Conservation (phyloP, 2,888 invertebrate species). For the Dolichopus griseipennis region DNA sequence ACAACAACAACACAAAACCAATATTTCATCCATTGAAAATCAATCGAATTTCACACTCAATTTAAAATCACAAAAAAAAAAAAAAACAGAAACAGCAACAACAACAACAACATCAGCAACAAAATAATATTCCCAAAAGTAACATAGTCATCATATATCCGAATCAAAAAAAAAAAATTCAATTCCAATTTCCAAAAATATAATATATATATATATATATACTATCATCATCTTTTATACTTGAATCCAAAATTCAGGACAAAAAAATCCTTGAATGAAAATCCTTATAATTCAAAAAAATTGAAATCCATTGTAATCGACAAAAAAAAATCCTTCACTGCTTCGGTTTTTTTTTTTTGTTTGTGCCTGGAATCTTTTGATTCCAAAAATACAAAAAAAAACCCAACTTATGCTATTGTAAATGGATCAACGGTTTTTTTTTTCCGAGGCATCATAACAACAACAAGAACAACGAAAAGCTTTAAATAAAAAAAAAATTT, state of each 20-base stretch:
- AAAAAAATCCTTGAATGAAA: not conserved
- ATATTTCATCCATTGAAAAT: not conserved
- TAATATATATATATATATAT: too few species aligned
- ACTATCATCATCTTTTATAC: not conserved
- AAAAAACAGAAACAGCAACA: too few species aligned
- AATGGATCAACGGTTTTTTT: too few species aligned
- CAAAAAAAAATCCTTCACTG: not conserved
- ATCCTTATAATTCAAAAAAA: not conserved
- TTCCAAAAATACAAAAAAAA: not conserved
- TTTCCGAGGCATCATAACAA: too few species aligned
- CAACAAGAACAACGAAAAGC: too few species aligned
- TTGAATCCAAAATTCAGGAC: too few species aligned
- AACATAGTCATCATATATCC: not conserved
- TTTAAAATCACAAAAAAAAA: not conserved
- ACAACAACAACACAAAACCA: not conserved
- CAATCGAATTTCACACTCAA: slow-evolving; percentile 3
- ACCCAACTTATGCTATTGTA: not conserved
- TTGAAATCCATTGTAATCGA: not conserved
- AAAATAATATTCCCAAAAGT: slow-evolving; percentile 11
- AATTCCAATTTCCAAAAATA: not conserved
- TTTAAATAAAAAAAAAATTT: not conserved
- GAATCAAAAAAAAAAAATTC: slow-evolving; percentile 2
- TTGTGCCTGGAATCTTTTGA: not conserved
- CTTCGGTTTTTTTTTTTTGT: not conserved
- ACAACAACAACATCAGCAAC: too few species aligned